Conservation (phyloP, 2,888 invertebrate species). For the Caenorhabditis auriculariae region DNA sequence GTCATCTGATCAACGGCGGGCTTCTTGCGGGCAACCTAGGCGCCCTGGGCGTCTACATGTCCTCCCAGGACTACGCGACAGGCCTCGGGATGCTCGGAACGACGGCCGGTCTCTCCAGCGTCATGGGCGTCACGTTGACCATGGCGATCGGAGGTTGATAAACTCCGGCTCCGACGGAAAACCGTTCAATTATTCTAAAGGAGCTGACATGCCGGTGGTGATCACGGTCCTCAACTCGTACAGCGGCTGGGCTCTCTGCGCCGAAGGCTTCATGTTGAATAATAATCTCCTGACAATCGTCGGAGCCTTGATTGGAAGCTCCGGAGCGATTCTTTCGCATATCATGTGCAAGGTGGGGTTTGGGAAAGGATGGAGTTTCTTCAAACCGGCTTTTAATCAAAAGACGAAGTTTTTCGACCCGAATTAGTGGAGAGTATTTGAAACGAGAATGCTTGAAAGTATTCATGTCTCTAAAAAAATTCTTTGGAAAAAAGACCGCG, state of each 20-base stretch:
- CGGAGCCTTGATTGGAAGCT: conserved; percentile 85
- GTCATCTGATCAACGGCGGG: conserved; percentile 77
- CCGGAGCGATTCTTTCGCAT: conserved; percentile 87
- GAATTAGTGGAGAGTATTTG: too few species aligned
- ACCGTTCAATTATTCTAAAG: conserved; percentile 66
- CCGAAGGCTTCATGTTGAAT: conserved; percentile 90
- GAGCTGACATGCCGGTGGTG: conserved; percentile 90
- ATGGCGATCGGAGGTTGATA: conserved; percentile 81
- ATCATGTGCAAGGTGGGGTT: conserved; percentile 83
- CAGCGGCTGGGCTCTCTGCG: conserved; percentile 89
- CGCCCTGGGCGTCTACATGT: conserved; percentile 69
- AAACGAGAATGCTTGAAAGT: too few species aligned
- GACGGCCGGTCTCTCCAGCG: conserved; percentile 77
- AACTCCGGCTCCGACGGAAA: background rate
- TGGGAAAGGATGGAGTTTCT: background rate
- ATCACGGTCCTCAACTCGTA: conserved; percentile 89
- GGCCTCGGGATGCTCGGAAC: conserved; percentile 77
- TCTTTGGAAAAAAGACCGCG: too few species aligned
- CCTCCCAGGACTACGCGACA: conserved; percentile 66
- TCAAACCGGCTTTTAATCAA: background rate
- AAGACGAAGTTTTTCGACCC: too few species aligned
- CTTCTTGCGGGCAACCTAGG: conserved; percentile 70
- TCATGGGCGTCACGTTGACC: conserved; percentile 84
- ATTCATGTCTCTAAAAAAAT: too few species aligned
- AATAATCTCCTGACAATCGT: conserved; percentile 89